phyloP scores from a whole-genome alignment of 2,113 vertebrate genomes.

The pig (Sus scrofa) region DNA sequence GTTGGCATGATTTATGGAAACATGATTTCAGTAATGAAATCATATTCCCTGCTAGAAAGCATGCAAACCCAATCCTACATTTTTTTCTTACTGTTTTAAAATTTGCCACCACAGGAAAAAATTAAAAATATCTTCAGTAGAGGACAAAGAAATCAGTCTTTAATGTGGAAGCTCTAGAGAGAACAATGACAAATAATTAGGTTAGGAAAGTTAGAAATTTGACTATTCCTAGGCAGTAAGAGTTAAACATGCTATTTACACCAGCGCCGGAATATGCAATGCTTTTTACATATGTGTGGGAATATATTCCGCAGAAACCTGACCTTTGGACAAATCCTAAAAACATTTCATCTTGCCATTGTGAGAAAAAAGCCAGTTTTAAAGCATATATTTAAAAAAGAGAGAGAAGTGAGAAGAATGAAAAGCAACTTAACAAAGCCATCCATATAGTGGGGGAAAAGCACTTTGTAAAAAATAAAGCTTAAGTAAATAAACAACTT shows the following conservation, averaged over 20 bases:
- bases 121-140: not conserved
- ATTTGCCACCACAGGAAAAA: not conserved
- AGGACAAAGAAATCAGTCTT: not conserved
- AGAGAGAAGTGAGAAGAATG: not conserved
- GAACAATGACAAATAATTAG: not conserved
- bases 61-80: not conserved
- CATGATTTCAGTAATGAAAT: not conserved
- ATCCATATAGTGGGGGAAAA: not conserved
- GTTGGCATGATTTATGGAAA: not conserved
- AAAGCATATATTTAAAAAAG: not conserved
- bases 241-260: not conserved
- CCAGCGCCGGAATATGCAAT: not conserved
- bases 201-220: not conserved
- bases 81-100: conserved; percentile 6
- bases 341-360: conserved; percentile 7
- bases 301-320: not conserved
- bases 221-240: not conserved
- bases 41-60: not conserved
- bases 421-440: not conserved
- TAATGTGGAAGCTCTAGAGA: not conserved
- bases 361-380: not conserved
- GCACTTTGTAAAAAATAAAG: not conserved
- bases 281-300: not conserved
- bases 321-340: not conserved
- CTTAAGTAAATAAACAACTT: not conserved